Conservation (phyloP, 2,888 invertebrate genomes). For the Cataglyphis cursor region DNA sequence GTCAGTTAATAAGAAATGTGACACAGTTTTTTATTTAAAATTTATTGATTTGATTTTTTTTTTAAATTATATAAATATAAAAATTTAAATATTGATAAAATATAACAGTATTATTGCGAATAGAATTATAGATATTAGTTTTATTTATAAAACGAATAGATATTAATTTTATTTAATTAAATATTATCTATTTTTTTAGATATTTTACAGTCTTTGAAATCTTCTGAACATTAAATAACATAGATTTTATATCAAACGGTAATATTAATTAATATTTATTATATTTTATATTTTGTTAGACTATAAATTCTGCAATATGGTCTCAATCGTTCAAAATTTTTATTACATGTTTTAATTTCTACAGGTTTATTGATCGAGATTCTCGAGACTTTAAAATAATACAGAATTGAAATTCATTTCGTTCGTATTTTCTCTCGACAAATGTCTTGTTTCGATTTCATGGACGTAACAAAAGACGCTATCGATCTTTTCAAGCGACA, state of each 20-base stretch:
- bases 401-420: background rate
- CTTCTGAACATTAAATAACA: background rate
- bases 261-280: background rate
- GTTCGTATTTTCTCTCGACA: constrained; percentile 8
- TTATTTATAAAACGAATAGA: no score
- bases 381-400: background rate
- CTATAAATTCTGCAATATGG: background rate
- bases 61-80: constrained; percentile 1
- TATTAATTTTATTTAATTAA: background rate
- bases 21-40: background rate
- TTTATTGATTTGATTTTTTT: constrained; percentile 12
- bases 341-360: background rate
- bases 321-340: background rate
- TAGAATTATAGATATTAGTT: background rate
- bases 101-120: background rate
- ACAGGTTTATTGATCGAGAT: background rate
- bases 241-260: background rate
- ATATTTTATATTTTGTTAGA: background rate
- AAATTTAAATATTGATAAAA: constrained; percentile 1
- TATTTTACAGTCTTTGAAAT: background rate
- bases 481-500: constrained; percentile 25
- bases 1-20: constrained; percentile 13
- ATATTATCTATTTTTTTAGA: constrained; percentile 2
- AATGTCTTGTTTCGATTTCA: constrained; percentile 34
- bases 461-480: constrained; percentile 30